These are phyloP conservation scores for Phycodurus eques DNA, from an alignment of 2,113 vertebrate species.

Conservation along the genomic window DNA sequence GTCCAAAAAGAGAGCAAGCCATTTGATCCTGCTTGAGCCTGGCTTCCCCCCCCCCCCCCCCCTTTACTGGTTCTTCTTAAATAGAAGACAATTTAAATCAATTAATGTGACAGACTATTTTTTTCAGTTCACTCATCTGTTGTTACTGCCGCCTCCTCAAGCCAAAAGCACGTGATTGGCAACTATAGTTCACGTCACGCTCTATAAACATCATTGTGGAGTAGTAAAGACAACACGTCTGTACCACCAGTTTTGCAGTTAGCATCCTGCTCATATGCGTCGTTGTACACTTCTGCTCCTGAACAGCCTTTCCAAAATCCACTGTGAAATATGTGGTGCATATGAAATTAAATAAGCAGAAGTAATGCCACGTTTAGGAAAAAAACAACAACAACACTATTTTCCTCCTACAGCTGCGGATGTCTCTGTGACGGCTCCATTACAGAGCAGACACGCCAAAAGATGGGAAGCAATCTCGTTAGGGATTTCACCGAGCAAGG, in stretches of 20 bases:
- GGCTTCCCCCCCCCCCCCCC: no score
- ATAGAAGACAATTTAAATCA: no score
- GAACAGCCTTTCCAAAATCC: slow-evolving; percentile 1
- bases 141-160: no score
- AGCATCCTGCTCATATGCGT: background rate
- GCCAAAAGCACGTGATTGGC: no score
- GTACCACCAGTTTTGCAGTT: background rate
- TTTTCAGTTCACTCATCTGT: no score
- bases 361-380: slow-evolving; percentile 3
- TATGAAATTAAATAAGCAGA: slow-evolving; percentile 15
- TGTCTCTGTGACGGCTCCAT: slow-evolving; percentile 27
- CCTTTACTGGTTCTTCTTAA: no score
- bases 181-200: no score
- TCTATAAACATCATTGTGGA: no score
- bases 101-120: no score
- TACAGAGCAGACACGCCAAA: slow-evolving; percentile 10
- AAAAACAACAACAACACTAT: background rate
- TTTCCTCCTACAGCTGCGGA: slow-evolving; percentile 4
- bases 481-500: slow-evolving; percentile 27
- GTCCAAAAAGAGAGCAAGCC: no score
- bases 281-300: background rate
- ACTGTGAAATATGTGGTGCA: slow-evolving; percentile 7
- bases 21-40: no score
- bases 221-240: no score
- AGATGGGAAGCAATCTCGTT: slow-evolving; percentile 26